These are phyloP conservation scores for Monopis laevigella DNA, from an alignment of 2,888 invertebrate species.

Conservation along the genomic window DNA sequence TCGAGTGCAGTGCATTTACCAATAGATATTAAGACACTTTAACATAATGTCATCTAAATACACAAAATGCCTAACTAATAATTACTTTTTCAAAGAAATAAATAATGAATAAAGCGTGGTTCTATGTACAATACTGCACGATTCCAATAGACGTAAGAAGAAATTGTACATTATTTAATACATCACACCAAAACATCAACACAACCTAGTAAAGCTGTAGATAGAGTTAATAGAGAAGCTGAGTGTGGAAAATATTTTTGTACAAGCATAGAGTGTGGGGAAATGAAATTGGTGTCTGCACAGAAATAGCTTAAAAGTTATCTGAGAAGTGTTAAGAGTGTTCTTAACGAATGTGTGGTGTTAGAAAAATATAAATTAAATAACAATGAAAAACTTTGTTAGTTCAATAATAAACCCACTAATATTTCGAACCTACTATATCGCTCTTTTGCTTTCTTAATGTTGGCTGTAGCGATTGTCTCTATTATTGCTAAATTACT, in stretches of 20 bases:
- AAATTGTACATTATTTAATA: not conserved
- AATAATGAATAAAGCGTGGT: not conserved
- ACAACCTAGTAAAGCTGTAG: conserved; percentile 6
- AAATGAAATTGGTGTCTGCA: conserved; percentile 4
- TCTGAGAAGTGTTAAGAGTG: conserved; percentile 2
- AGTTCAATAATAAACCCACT: no score
- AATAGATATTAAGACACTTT: no score
- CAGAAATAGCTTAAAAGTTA: conserved; percentile 4
- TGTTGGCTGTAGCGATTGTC: conserved; percentile 4
- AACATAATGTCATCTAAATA: no score
- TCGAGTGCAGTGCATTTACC: conserved; percentile 1
- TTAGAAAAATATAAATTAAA: no score
- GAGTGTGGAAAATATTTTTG: conserved; percentile 43
- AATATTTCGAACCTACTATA: no score
- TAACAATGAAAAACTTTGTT: no score
- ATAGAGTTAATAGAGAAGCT: conserved; percentile 32
- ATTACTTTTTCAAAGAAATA: no score
- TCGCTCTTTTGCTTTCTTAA: not conserved
- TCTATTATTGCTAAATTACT: conserved; percentile 2
- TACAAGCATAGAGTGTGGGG: conserved; percentile 27
- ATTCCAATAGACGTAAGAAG: conserved; percentile 4
- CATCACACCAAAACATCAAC: not conserved
- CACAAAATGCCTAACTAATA: no score
- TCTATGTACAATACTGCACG: conserved; percentile 8
- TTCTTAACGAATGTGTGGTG: conserved; percentile 1